Evolutionary conservation across 2,113 vertebrate species (phyloP).

Genomic region (Tylochromis polylepis): DNA sequence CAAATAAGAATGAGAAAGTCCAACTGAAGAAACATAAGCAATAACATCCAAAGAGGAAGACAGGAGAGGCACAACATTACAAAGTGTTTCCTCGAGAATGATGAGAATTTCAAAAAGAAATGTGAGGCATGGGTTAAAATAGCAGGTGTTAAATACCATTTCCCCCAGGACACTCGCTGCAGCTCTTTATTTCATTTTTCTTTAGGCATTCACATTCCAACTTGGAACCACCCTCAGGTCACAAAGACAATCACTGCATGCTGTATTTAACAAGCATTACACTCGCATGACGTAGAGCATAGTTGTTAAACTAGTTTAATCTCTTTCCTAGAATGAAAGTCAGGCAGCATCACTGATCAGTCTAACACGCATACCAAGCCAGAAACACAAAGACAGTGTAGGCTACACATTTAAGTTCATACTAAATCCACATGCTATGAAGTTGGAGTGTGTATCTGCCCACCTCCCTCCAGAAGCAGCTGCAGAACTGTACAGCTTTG

Average conservation of each 20-base stretch:
- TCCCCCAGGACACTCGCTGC: not conserved
- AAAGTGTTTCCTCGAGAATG: not conserved
- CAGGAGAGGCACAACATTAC: not conserved
- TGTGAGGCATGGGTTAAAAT: not conserved
- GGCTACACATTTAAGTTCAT: not conserved
- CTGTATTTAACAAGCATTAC: not conserved
- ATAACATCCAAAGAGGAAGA: not conserved
- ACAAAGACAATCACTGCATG: not conserved
- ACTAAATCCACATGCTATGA: not conserved
- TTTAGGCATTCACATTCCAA: not conserved
- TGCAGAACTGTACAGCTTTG: constrained; percentile 83
- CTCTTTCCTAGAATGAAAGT: not conserved
- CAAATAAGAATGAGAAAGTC: not conserved
- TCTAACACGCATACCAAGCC: not conserved
- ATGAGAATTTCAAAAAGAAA: not conserved
- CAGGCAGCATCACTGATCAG: not conserved
- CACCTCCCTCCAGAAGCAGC: constrained; percentile 86
- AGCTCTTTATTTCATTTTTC: not conserved
- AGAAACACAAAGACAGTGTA: not conserved
- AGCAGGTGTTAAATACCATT: not conserved
- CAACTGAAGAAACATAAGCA: not conserved
- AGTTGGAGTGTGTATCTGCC: not conserved
- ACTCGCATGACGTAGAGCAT: not conserved
- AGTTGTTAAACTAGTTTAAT: not conserved
- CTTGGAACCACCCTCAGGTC: not conserved